Base-by-base conservation (phyloP, 2,113 vertebrate genomes). In the Melanerpes aurifrons region DNA sequence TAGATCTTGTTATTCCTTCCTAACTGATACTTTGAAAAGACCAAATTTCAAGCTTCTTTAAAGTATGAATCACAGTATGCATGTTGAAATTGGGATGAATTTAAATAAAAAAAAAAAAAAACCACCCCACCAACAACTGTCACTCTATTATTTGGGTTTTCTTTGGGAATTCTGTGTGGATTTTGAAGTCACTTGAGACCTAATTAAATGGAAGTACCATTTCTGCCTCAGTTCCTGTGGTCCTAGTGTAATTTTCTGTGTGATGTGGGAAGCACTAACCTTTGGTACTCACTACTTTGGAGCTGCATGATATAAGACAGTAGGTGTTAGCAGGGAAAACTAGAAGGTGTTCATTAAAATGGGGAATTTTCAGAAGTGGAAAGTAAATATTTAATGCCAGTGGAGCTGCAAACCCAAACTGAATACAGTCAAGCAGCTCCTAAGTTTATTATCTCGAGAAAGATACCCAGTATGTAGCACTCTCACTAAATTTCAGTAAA, bases 371-470 rank as follows among this genome's bases (percentile, higher is more conserved):
- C 66, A 53, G 43, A 94, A 94, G 54, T 66, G n/a, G 7, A 86
- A 83, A 24, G 77, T 89, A 90, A 94, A 95, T 92, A 82, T 90
- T 92, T 95, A 58, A 93, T 89, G 90, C 16, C 45, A 90, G 77
- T 58, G 9, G 59, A 87, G 37, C 62, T 82, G 50, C 32, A 77
- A 87, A 94, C 69, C 0, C 17, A 76, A 24, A 43, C 3, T 67
- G 25, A 92, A 75, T 74, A 57, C 31, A 83, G 32, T 63, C 56
- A 93, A 68, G 64, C 64, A 73, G 17, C 48, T 90, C 75, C 57
- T 25, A 87, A 21, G 43, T 74, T 85, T 94, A 9, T 79, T 89
- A 61, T 69, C 47, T 31, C 63, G 20, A 67, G 32, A 72, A 87
- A 84, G 88, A 68, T 62, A n/a, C 3, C 45, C 17, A 50, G 5